Percentiles rank a stretch among this genome's conserved stretches.
phyloP scores from a whole-genome alignment of 2,888 invertebrate species.

The Pilophorus perplexus region DNA sequence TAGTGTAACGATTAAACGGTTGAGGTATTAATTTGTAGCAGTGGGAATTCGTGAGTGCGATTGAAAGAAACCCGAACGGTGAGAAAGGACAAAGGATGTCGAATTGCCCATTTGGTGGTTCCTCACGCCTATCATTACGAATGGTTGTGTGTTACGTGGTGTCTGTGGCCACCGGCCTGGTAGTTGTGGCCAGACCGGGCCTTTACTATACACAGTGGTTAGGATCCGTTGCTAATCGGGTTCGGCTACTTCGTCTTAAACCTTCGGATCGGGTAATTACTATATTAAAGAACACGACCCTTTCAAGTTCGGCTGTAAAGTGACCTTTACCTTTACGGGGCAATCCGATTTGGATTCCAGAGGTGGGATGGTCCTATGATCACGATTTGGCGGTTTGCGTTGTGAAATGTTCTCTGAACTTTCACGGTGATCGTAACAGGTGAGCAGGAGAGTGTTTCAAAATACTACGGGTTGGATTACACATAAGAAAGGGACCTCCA shows the following conservation, averaged over 20 bases:
- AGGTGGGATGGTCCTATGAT: neutral
- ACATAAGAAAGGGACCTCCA: too few species aligned
- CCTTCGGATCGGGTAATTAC: conserved; percentile 5
- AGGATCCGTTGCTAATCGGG: conserved; percentile 28
- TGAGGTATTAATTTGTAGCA: neutral
- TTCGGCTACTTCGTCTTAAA: conserved; percentile 6
- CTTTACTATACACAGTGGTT: conserved; percentile 17
- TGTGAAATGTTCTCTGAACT: too few species aligned
- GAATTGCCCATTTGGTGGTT: conserved; percentile 13
- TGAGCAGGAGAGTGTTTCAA: too few species aligned
- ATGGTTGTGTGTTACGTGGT: too few species aligned
- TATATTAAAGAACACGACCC: conserved; percentile 25
- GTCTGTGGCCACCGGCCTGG: too few species aligned
- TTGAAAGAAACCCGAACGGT: neutral
- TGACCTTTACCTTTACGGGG: conserved; percentile 4
- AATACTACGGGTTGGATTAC: too few species aligned
- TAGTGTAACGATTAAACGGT: neutral
- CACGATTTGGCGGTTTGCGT: neutral
- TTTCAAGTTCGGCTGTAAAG: neutral
- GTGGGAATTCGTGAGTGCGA: neutral
- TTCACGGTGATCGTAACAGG: too few species aligned
- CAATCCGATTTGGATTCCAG: neutral
- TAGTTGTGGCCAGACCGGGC: too few species aligned
- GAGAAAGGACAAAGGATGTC: conserved; percentile 23
- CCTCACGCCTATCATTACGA: conserved; percentile 27